Base-by-base conservation (phyloP, 2,113 vertebrate species). In the Mus musculus region DNA sequence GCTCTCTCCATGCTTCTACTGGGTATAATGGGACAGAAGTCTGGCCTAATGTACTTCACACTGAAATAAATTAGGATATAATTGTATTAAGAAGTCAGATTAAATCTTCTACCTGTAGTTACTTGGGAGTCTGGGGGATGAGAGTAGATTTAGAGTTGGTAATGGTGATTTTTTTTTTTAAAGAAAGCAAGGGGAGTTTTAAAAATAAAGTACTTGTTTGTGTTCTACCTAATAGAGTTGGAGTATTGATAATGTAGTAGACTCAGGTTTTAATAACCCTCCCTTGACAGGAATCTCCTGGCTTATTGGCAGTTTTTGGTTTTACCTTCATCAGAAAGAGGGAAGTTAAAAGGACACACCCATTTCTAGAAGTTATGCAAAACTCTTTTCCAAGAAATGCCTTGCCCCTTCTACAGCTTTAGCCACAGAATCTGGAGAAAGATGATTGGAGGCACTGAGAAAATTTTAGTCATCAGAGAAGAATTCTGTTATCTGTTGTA, bases 351-450 rank as follows among this genome's bases (percentile, higher is more conserved):
- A 94, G 78, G 89, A 90, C 96, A 96, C 96, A 9, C 97, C 97
- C 93, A 84, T 92, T 97, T 97, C 96, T 92, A 95, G 52, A 91
- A 97, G 93, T 97, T 95, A 87, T 49, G 84, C 90, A 96, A 96
- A 96, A 89, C 46, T 71, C 42, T 96, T 94, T 97, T 98, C 97
- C 96, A 97, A 95, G 97, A 97, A 98, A 88, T 87, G 73, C 30
- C 86, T 91, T 95, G 77, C 82, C 61, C 49, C 73, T 91, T 95
- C 72, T 77, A 96, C 39, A 90, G 24, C 89, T 93, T 94, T 65
- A 95, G 76, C 76, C 82, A 22, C 73, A 93, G 89, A 77, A 90
- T 90, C 54, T 90, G 49, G 91, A 73, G 75, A 90, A 91, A 90
- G 96, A 95, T 92, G 92, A 95, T 90, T 82, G 93, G 78, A 69